Base-by-base conservation (phyloP, 2,113 vertebrate genomes). In the Puntigrus tetrazona region DNA sequence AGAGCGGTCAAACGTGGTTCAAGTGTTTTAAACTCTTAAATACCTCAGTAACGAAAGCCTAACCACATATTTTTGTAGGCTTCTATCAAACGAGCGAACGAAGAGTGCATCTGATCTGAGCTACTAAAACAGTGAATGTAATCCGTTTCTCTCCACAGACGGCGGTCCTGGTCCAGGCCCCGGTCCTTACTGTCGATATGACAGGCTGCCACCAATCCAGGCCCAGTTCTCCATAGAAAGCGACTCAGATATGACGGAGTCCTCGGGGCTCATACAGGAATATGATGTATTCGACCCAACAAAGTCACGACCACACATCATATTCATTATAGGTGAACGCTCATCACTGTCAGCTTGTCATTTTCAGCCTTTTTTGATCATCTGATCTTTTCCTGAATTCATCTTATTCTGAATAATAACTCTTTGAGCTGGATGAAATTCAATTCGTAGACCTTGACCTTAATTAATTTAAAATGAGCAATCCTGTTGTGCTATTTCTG, bases 201-300 rank as follows among this genome's bases (percentile, higher is more conserved):
- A 90, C 8, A 88, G 90, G 0, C 86, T 93, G 27, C 91, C 92
- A 6, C 90, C 91, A 3, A 90, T 93, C 77, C 90, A 93, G 83
- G 92, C 90, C 36, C 93, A 94, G 84, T 93, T 92, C 80, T 94
- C 93, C 67, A 94, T 94, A 22, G 93, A 94, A 79, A 94, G 93
- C n/a, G 93, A 94, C 85, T 93, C 93, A 0, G 93, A 93, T 52
- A 92, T 94, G 92, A 93, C 93, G 0, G 93, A 94, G 78, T 91
- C 91, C 34, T 89, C 91, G 1, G 93, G 92, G 5, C 87, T 94
- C 13, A 93, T 93, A 72, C 93, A 94, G 82, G 93, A 94, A 72
- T 93, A 93, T 27, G 91, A 94, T 2, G 89, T 92, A 1, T 94
- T 94, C 76, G 90, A 92, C 81, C 93, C 92, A 20, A 81, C 78